Evolutionary conservation across 1,140 invertebrate genomes (phyloP), one percentile per base, ranked within the genome.

Genomic region (Adelges cooleyi): DNA sequence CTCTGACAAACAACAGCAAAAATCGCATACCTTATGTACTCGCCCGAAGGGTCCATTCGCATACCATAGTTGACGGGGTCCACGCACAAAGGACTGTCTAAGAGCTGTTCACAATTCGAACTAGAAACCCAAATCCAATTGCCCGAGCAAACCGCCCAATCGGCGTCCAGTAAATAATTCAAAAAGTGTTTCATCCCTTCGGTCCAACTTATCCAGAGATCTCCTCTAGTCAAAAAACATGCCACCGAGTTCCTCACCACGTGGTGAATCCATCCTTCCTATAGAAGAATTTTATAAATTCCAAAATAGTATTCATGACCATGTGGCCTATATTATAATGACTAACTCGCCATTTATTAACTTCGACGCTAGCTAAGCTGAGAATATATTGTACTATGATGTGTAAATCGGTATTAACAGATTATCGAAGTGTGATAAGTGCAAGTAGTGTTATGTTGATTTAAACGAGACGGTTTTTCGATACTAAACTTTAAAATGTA

Each of bases 51-150:
- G 73, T 87, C 85, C 42, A 86, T 78, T n/a, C 84, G 77, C 67
- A 79, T 80, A 0, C 85, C 85, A 69, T 86, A 81, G 3, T 79
- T 78, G 33, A 86, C 81, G 0, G 85, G 86, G 69, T 81, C 82
- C 44, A 83, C 81, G 72, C 84, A 85, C 69, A 80, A 72, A 67
- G 81, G 74, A 66, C 81, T 80, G 74, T 85, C 81, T 71, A 86
- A 72, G 17, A 83, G 70, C 5, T 78, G 77, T 67, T 85, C 83
- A 74, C 87, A 87, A 8, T 85, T 85, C 27, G 82, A 85, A 23
- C 81, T 83, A 6, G 84, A 85, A 4, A 88, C 82, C 85, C 85
- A 87, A 84, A 87, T 86, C 86, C 86, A 88, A 74, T 87, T 88
- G 25, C 85, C 86, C 18, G 85, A 82, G 73, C 82, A 85, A 1